Evolutionary conservation across 2,888 invertebrate species (phyloP).

Genomic region (Temnothorax ravouxi): DNA sequence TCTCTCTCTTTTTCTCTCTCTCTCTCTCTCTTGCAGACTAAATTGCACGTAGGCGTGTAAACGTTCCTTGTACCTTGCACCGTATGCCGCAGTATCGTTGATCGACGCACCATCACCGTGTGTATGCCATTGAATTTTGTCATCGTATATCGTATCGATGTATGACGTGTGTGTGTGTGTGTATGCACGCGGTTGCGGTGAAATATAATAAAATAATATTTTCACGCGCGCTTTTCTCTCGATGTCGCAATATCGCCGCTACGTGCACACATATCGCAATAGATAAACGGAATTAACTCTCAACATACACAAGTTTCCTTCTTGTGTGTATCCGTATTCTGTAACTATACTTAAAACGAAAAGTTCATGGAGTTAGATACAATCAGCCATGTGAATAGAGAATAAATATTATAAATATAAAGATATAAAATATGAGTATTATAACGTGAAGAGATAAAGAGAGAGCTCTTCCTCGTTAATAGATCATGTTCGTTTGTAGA

Average conservation of each 20-base stretch:
- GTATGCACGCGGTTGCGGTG: background rate
- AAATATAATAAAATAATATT: slow-evolving; percentile 52
- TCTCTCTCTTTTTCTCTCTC: background rate
- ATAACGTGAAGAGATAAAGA: background rate
- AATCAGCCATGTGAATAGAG: background rate
- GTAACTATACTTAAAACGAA: background rate
- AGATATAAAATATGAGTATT: background rate
- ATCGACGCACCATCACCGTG: slow-evolving; percentile 53
- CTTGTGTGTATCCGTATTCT: too few species aligned
- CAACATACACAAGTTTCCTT: background rate
- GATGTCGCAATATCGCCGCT: background rate
- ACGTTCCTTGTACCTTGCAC: slow-evolving; percentile 57
- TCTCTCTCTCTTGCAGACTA: slow-evolving; percentile 38
- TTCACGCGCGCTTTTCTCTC: background rate
- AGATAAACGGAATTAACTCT: background rate
- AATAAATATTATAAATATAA: background rate
- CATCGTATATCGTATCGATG: slow-evolving; percentile 15
- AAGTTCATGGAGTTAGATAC: background rate
- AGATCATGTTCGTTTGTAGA: background rate
- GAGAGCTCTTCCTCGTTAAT: background rate
- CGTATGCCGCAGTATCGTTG: slow-evolving; percentile 62
- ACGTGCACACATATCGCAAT: background rate
- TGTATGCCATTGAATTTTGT: slow-evolving; percentile 60
- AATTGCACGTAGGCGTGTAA: slow-evolving; percentile 62
- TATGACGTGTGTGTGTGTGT: background rate